phyloP scores from a whole-genome alignment of 2,113 vertebrate species.

The Archocentrus centrarchus region DNA sequence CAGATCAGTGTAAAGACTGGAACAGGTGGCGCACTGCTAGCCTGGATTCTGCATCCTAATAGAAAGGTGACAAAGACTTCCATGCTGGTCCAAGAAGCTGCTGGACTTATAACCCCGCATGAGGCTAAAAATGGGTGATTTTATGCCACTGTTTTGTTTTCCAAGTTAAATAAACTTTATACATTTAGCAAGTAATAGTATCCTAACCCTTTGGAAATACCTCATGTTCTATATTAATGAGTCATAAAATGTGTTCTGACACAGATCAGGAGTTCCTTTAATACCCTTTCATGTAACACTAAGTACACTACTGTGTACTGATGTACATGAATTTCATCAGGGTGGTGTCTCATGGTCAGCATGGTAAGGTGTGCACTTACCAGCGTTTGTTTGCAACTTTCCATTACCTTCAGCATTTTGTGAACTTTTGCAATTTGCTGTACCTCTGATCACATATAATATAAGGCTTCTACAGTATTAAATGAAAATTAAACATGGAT shows the following conservation, averaged over 20 bases:
- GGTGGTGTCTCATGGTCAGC: not conserved
- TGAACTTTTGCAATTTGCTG: fast-evolving
- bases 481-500: too few relatives aligned
- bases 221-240: not conserved
- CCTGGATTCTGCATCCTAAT: not conserved
- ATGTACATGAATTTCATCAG: not conserved
- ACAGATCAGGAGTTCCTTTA: not conserved
- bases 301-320: not conserved
- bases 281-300: not conserved
- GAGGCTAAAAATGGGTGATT: not conserved
- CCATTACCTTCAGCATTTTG: not conserved
- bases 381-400: not conserved
- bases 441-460: not conserved
- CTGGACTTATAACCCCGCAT: not conserved
- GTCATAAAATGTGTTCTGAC: not conserved
- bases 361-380: not conserved
- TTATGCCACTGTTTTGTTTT: not conserved
- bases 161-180: not conserved
- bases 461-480: not conserved
- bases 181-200: not conserved
- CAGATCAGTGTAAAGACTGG: not conserved
- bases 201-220: not conserved
- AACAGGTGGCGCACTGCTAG: not conserved
- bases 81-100: not conserved
- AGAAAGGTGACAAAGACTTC: not conserved